Evolutionary conservation across 2,888 invertebrate genomes (phyloP).

Genomic region (Acleris literana): DNA sequence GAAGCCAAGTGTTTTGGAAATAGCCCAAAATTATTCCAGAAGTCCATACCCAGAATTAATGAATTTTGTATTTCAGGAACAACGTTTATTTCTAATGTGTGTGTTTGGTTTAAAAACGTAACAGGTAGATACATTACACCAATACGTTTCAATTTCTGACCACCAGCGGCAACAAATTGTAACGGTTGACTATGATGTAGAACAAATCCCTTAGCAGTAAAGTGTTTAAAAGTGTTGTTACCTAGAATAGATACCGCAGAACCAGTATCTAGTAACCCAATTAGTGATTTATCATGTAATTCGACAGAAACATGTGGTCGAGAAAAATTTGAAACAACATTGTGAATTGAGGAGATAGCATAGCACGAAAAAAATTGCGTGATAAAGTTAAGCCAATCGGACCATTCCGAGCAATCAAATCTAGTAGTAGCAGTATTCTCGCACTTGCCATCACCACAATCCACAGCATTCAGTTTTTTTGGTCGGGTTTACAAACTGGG

Average conservation of each 20-base stretch:
- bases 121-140: neutral
- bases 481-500: slow-evolving; percentile 12
- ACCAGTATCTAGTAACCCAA: neutral
- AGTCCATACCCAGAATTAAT: neutral
- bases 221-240: neutral
- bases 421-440: neutral
- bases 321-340: too few species aligned
- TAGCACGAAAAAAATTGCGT: too few species aligned
- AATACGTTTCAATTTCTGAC: neutral
- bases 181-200: neutral
- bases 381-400: too few species aligned
- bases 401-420: neutral
- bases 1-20: too few species aligned
- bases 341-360: too few species aligned
- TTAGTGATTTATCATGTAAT: too few species aligned
- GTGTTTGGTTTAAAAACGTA: too few species aligned
- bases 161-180: slow-evolving; percentile 4
- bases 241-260: neutral
- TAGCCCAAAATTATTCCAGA: neutral
- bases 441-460: slow-evolving; percentile 19
- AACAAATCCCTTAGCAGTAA: neutral
- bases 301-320: too few species aligned
- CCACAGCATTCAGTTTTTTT: slow-evolving; percentile 39
- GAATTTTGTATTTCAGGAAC: neutral
- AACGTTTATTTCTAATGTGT: neutral